A percentile compares a stretch with the other conserved stretches of the same genome.
phyloP scores from a whole-genome alignment of 2,113 vertebrate genomes.

The Apodemus sylvaticus region DNA sequence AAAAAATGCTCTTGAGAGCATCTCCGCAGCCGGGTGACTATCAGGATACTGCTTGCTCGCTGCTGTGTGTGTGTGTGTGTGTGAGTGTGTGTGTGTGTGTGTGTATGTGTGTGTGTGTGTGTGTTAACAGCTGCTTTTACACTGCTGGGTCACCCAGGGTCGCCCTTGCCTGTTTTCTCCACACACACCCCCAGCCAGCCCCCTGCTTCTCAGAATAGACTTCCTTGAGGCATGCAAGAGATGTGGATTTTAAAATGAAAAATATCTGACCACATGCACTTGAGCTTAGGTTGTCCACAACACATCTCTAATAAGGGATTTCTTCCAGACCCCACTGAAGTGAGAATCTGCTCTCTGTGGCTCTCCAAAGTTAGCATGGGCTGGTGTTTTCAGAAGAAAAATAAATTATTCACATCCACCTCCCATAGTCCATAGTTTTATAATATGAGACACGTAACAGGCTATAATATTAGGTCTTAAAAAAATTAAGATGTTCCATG shows the following conservation, averaged over 20 bases:
- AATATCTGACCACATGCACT: neutral
- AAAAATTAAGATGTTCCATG: conserved; percentile 76
- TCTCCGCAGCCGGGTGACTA: neutral
- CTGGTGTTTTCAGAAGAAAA: conserved; percentile 78
- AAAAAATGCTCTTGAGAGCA: neutral
- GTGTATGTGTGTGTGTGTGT: too few species aligned
- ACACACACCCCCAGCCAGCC: neutral
- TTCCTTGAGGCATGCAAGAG: conserved; percentile 21
- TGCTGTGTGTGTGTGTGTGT: too few species aligned
- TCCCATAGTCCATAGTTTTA: conserved; percentile 51
- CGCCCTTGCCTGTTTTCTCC: neutral
- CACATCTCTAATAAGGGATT: conserved; percentile 46
- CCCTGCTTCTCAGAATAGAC: conserved; percentile 14
- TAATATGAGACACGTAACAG: conserved; percentile 65
- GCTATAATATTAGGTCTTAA: conserved; percentile 77
- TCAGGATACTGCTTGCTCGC: neutral
- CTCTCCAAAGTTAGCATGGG: conserved; percentile 42
- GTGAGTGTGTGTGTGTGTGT: too few species aligned
- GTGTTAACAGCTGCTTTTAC: neutral
- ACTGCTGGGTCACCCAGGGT: neutral
- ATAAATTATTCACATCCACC: conserved; percentile 81
- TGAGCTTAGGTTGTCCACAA: conserved; percentile 9
- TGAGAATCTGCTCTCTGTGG: neutral
- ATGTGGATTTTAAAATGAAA: conserved; percentile 28
- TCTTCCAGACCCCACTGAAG: conserved; percentile 50